Percentiles rank a stretch among this genome's conserved stretches.
phyloP scores from a whole-genome alignment of 2,113 vertebrate genomes.

The Serilophus lunatus region DNA sequence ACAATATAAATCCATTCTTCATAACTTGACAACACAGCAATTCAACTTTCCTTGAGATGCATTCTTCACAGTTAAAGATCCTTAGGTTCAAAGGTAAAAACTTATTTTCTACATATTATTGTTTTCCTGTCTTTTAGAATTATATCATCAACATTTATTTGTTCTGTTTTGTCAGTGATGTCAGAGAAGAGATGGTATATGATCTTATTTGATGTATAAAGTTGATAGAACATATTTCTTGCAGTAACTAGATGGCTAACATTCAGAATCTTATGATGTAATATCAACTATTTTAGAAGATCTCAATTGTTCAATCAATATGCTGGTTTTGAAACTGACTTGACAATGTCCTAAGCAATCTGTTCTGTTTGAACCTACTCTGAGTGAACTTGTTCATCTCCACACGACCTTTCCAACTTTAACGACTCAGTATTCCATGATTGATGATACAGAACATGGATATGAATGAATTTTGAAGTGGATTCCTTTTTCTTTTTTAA shows the following conservation, averaged over 20 bases:
- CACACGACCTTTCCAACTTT: not conserved
- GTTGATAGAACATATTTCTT: not conserved
- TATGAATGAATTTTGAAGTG: not conserved
- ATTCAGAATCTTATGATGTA: not conserved
- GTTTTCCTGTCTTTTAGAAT: not conserved
- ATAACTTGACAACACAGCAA: not conserved
- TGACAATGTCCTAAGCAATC: not conserved
- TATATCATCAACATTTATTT: not conserved
- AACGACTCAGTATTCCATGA: accelerated
- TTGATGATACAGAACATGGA: not conserved
- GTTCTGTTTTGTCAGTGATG: not conserved
- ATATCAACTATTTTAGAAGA: not conserved
- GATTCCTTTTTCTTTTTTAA: not conserved
- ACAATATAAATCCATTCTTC: not conserved
- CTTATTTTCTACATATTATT: not conserved
- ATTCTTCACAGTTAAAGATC: not conserved
- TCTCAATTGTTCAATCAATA: not conserved
- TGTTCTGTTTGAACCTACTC: not conserved
- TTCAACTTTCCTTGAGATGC: not conserved
- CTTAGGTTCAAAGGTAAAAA: not conserved
- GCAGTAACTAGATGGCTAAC: not conserved
- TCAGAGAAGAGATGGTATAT: not conserved
- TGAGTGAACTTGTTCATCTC: not conserved
- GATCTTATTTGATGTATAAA: not conserved
- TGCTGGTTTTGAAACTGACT: not conserved